phyloP scores from a whole-genome alignment of 2,113 vertebrate species.

The Tapirus terrestris region DNA sequence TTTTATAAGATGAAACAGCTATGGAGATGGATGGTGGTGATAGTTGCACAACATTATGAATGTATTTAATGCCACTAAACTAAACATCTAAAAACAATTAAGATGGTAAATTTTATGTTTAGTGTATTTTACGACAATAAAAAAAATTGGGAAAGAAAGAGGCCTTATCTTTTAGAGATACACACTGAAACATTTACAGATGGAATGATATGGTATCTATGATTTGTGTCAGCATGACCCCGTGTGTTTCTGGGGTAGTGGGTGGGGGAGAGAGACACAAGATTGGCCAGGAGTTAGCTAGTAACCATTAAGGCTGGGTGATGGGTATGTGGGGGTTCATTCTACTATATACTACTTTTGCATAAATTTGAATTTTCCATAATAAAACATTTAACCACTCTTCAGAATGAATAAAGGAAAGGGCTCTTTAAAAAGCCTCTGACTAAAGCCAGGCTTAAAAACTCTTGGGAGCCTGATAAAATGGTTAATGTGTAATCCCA shows the following conservation, averaged over 20 bases:
- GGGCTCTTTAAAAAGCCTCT: neutral
- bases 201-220: neutral
- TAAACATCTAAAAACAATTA: neutral
- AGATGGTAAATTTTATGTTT: neutral
- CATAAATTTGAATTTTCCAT: conserved; percentile 12
- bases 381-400: neutral
- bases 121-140: neutral
- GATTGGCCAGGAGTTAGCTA: neutral
- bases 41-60: neutral
- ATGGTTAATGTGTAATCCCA: conserved; percentile 31
- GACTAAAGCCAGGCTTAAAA: conserved; percentile 30
- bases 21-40: neutral
- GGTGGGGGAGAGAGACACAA: neutral
- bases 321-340: neutral
- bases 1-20: neutral
- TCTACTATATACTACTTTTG: neutral
- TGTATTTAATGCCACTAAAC: neutral
- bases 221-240: neutral
- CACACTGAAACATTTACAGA: neutral
- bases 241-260: neutral
- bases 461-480: neutral
- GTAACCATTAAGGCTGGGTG: neutral
- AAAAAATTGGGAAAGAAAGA: neutral
- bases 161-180: conserved; percentile 8
- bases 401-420: conserved; percentile 34